phyloP scores from a whole-genome alignment of 2,888 invertebrate genomes.

The Parthenolecanium corni region DNA sequence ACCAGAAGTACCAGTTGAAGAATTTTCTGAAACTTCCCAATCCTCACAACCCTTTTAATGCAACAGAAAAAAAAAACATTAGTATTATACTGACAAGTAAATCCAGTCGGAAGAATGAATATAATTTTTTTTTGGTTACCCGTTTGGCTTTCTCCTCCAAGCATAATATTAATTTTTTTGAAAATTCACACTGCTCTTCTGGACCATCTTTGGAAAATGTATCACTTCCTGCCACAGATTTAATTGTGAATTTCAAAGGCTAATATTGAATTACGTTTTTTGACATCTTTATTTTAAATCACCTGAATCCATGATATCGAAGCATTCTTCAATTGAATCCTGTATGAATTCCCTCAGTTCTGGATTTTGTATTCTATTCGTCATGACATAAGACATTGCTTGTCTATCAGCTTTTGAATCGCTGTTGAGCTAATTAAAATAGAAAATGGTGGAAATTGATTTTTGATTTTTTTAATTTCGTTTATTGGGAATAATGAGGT shows the following conservation, averaged over 20 bases:
- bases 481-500: no score
- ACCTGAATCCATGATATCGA: constrained; percentile 33
- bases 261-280: background rate
- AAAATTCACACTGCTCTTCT: constrained; percentile 34
- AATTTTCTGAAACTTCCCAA: constrained; percentile 17
- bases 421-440: constrained; percentile 33
- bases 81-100: no score
- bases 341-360: constrained; percentile 35
- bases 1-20: background rate
- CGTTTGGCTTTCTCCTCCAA: constrained; percentile 36
- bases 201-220: constrained; percentile 29
- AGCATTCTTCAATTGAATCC: constrained; percentile 36
- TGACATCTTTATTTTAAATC: background rate
- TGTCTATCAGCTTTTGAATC: constrained; percentile 34
- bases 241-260: background rate
- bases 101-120: no score
- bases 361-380: constrained; percentile 34
- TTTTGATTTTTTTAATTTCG: background rate
- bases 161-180: constrained; percentile 35
- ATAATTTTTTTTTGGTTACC: constrained; percentile 31
- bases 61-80: background rate
- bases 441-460: background rate
- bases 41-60: constrained; percentile 15
- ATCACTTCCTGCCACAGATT: background rate
- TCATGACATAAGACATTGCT: constrained; percentile 33